Evolutionary conservation across 2,113 vertebrate species (phyloP).

Genomic region (Sinocyclocheilus rhinocerous): DNA sequence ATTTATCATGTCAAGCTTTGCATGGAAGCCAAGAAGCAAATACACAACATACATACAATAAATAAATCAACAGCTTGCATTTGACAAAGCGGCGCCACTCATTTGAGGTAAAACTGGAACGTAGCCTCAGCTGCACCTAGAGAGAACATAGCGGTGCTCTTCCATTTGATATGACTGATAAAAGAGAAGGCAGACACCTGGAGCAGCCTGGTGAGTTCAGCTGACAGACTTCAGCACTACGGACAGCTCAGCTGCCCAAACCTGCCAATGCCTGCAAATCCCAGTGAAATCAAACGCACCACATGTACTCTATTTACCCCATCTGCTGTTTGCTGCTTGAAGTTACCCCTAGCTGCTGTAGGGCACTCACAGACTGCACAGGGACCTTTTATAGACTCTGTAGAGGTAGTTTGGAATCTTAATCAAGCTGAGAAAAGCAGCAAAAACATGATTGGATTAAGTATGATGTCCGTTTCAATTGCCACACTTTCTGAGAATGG

Average conservation of each 20-base stretch:
- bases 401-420: neutral
- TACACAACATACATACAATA: neutral
- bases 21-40: conserved; percentile 5
- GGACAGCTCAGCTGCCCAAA: conserved; percentile 68
- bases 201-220: conserved; percentile 28
- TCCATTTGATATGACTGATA: neutral
- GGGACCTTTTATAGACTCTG: neutral
- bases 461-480: neutral
- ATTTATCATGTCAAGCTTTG: neutral
- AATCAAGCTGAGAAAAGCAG: neutral
- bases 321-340: conserved; percentile 8
- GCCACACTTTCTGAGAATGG: neutral
- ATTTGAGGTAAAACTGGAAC: neutral
- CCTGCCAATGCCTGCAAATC: neutral
- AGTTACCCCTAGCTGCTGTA: neutral
- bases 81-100: neutral
- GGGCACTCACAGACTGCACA: neutral
- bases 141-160: neutral
- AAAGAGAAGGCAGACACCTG: conserved; percentile 30
- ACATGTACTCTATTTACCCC: neutral
- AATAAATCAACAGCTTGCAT: neutral
- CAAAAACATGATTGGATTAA: neutral
- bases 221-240: conserved; percentile 61
- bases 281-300: neutral
- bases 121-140: neutral